Base-by-base conservation (phyloP, 2,797 vertebrate genomes). In the Sebastolobus altivelis region DNA sequence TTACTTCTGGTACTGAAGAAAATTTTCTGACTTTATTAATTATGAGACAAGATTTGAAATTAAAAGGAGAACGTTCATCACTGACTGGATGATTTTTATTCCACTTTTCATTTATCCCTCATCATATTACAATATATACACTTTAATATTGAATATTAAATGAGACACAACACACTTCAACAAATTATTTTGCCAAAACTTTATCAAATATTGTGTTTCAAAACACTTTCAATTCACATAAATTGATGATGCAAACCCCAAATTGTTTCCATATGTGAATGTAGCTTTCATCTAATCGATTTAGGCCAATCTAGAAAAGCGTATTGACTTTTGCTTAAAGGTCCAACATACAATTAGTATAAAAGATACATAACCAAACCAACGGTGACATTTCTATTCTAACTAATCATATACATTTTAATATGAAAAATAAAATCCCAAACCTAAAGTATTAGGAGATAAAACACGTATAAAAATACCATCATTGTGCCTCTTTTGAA, bases 171-270 rank as follows among this genome's bases (percentile, higher is more conserved):
- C 60, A 37, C 10, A 69, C 4, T 68, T 83, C 2, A 79, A 87
- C 61, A 6, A 29, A 87, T 87, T 90, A 88, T 91, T 93, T 84
- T 20, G 25, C 37, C 58, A 77, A 89, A 82, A 79, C 82, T 13
- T 1, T 75, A 79, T 63, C 75, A 56, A 27, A 49, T 29, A 60
- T 25, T 71, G 2, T 62, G 9, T 69, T 49, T 82, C 18, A 65
- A 80, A 82, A 80, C 18, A 40, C 35, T 70, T 56, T 35, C 13
- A 65, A 6, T 65, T 73, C 27, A 67, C 13, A 52, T 38, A 12
- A n/a, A 46, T 18, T 46, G 43, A 18, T 46, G 43, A 46, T 46
- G 8, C 33, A 35, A 35, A 35, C 33, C 33, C 33, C 7, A 38
- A 25, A 31, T 27, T 2, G 3, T 52, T 54, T 38, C 20, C 56